Evolutionary conservation across 1,140 invertebrate genomes (phyloP), one percentile per base, ranked within the genome.

Genomic region (Drosophila punjabiensis): DNA sequence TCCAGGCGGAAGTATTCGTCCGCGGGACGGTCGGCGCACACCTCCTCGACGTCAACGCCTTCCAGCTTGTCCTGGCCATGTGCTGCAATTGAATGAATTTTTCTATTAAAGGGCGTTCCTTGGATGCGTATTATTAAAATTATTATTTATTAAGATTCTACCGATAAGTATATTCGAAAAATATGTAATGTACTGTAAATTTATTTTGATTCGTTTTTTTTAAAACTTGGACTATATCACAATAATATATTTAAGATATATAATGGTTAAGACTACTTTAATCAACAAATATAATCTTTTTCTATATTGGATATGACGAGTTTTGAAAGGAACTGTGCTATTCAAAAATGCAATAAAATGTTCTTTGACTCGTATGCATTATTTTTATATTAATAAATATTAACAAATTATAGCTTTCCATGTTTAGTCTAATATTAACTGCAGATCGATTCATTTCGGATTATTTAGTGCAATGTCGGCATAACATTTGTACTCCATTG

Each of bases 1-100:
- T 95, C 95, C 81, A 98, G 94, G 64, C 97, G 95, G 95, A 98
- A 98, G 94, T 98, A 98, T 93, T 98, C 97, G 85, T 98, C 97
- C 24, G 96, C 96, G 4, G 97, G 96, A 85, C 97, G 95, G 82
- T 97, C 96, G 71, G 97, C 95, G 92, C 97, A 98, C 16, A 98
- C 94, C 93, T 98, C 96, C 88, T 98, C 97, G 16, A 97, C 95
- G 82, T 95, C 96, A 60, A 95, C 94, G 43, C 96, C 96, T 18
- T 94, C 94, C 24, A 95, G 95, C 55, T 95, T 95, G 16, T 89
- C 92, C 24, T 97, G 96, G 76, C 95, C 83, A 67, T 93, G 92
- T 71, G 94, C 94, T 84, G 33, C 69, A 43, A 33, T 28, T 43
- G 28, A 33, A 33, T 4, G n/a, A 16, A 11, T 11, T 62, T 1